These are phyloP conservation scores for Neodiprion lecontei DNA, from an alignment of 1,140 invertebrate genomes.

Conservation along the genomic window DNA sequence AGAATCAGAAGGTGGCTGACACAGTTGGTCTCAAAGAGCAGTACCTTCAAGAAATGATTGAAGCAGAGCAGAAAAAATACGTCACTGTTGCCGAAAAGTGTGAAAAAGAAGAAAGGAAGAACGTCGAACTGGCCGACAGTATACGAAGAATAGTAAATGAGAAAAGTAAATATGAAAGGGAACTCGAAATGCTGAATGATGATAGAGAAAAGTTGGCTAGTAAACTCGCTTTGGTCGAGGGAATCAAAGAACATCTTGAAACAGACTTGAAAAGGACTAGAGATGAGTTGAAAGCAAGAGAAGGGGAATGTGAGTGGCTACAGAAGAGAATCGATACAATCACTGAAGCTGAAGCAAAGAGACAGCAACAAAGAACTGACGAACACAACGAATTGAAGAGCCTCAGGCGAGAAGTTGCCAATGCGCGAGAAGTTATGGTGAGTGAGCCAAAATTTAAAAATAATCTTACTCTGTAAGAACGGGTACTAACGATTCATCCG, in stretches of 20 bases:
- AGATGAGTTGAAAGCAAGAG: constrained; percentile 63
- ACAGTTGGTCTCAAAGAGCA: constrained; percentile 16
- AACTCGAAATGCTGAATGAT: constrained; percentile 67
- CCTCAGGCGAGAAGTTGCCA: constrained; percentile 54
- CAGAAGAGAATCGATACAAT: constrained; percentile 52
- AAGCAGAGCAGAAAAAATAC: constrained; percentile 42
- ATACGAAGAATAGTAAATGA: constrained; percentile 61
- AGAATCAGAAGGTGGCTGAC: constrained; percentile 31
- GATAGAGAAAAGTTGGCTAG: constrained; percentile 70
- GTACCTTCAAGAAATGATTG: constrained; percentile 17
- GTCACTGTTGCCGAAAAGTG: constrained; percentile 54
- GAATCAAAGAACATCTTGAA: constrained; percentile 63
- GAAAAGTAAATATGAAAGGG: constrained; percentile 58
- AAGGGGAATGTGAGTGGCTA: constrained; percentile 64
- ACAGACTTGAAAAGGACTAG: constrained; percentile 60
- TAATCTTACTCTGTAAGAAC: too few species aligned
- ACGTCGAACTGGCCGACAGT: constrained; percentile 57
- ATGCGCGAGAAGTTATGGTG: constrained; percentile 50
- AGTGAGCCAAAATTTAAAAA: constrained; percentile 19
- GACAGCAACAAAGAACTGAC: constrained; percentile 44
- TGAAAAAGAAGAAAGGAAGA: constrained; percentile 56
- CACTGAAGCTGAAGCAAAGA: constrained; percentile 45
- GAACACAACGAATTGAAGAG: constrained; percentile 62
- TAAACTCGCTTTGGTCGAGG: constrained; percentile 63
- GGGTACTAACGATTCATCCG: not conserved